Evolutionary conservation across 2,113 vertebrate genomes (phyloP), one percentile per base, ranked within the genome.

Genomic region (Salvator merianae): DNA sequence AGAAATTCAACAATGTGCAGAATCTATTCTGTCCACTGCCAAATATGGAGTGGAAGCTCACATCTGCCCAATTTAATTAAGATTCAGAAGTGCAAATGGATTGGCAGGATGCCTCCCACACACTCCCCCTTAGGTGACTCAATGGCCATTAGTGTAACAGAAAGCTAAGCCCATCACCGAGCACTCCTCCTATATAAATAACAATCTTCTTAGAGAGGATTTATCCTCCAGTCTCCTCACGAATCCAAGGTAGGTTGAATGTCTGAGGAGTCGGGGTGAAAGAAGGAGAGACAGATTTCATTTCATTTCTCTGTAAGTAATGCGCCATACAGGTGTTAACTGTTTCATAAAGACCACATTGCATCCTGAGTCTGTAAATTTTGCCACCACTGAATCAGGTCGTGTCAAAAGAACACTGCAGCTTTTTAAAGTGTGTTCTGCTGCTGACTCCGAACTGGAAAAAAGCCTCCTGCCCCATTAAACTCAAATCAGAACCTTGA

Each of bases 131-230:
- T 30, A 14, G 43, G 59, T 85, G 84, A 80, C 70, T 80, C 77
- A 80, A 22, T 26, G 32, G 28, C 77, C 71, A 40, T 66, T 74
- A 80, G 0, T 1, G 76, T 30, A 84, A 36, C 53, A 12, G 68
- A 34, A 72, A 72, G 40, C 55, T 68, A 65, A 79, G 13, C 70
- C 84, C 73, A 75, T 68, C 40, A 22, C 32, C 10, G 20, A n/a
- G n/a, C 77, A 74, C 43, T 75, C 78, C 18, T 36, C 40, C 32
- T 74, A 50, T 66, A 77, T 70, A 70, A 77, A 84, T 77, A 80
- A 68, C 71, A 55, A 81, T 75, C 77, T 66, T 26, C 59, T 85
- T 85, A 80, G 43, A 55, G 53, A 18, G 70, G 77, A 85, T 85
- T 85, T 85, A 55, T 32, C 10, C 10, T 40, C 34, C 13, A 12